These are phyloP conservation scores for Odontomachus brunneus DNA, from an alignment of 1,140 invertebrate genomes.

Conservation along the genomic window DNA sequence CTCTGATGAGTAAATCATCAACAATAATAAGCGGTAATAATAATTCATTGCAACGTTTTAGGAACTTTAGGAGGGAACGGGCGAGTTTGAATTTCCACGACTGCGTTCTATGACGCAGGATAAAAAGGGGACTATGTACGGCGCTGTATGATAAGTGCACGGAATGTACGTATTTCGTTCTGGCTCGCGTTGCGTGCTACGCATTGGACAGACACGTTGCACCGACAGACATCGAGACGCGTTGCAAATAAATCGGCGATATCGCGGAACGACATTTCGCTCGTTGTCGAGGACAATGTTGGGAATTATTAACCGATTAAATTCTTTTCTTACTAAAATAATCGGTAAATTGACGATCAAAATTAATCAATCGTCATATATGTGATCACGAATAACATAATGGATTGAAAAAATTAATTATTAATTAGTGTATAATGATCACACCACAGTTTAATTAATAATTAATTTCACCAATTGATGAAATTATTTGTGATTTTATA, in stretches of 20 bases:
- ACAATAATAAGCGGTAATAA: not conserved
- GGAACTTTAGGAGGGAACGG: not conserved
- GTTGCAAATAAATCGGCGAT: slow-evolving; percentile 34
- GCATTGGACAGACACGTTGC: not conserved
- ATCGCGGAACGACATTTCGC: slow-evolving; percentile 20
- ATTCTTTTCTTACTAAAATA: no score
- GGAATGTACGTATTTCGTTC: slow-evolving; percentile 20
- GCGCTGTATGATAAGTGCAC: not conserved
- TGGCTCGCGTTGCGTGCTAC: not conserved
- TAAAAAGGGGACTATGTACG: not conserved
- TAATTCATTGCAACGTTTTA: no score
- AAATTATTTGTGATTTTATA: no score
- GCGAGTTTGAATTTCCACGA: not conserved
- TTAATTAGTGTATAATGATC: no score
- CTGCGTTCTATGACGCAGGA: not conserved
- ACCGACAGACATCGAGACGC: not conserved
- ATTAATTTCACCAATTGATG: no score
- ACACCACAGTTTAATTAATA: no score
- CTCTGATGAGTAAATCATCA: no score
- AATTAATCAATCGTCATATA: no score
- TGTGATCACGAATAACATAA: no score
- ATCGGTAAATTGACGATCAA: no score
- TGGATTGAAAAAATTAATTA: no score
- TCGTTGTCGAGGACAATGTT: slow-evolving; percentile 16
- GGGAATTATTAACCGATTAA: no score